Evolutionary conservation across 2,888 invertebrate species (phyloP).

Genomic region (Cataglyphis albicans): DNA sequence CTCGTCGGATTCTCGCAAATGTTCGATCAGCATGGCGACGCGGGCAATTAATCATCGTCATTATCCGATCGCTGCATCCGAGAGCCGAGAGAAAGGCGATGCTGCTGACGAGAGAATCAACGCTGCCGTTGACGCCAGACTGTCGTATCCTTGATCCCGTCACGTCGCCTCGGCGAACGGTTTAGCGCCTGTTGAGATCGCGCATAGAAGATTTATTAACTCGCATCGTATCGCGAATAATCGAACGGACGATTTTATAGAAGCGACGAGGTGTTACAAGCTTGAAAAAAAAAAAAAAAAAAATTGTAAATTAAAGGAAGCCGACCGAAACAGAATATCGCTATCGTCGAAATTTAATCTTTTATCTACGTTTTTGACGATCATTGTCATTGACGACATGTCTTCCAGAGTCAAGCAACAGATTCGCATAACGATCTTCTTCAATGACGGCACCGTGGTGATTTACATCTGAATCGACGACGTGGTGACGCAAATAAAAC

Average conservation of each 20-base stretch:
- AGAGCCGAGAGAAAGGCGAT: conserved; percentile 41
- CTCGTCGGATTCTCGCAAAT: conserved; percentile 47
- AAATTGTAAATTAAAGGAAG: neutral
- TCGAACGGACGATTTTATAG: conserved; percentile 11
- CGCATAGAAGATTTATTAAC: conserved; percentile 44
- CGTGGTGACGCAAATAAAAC: neutral
- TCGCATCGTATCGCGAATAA: conserved; percentile 20
- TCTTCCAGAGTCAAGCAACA: conserved; percentile 89
- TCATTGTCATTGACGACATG: conserved; percentile 85
- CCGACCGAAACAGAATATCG: neutral
- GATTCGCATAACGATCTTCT: conserved; percentile 90
- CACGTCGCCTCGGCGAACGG: conserved; percentile 9
- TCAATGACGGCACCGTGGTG: conserved; percentile 89
- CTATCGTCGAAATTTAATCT: neutral
- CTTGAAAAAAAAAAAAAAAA: neutral
- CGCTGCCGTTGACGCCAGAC: conserved; percentile 16
- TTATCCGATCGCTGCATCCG: conserved; percentile 29
- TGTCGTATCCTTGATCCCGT: conserved; percentile 51
- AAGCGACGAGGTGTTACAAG: conserved; percentile 1
- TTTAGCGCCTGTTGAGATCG: conserved; percentile 21
- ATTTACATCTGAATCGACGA: conserved; percentile 87
- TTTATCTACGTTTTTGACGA: conserved; percentile 15
- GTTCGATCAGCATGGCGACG: conserved; percentile 24
- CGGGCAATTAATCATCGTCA: conserved; percentile 48
- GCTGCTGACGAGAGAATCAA: conserved; percentile 27